These are phyloP conservation scores for Hirundichthys speculiger DNA, from an alignment of 2,113 vertebrate species.

Conservation along the genomic window DNA sequence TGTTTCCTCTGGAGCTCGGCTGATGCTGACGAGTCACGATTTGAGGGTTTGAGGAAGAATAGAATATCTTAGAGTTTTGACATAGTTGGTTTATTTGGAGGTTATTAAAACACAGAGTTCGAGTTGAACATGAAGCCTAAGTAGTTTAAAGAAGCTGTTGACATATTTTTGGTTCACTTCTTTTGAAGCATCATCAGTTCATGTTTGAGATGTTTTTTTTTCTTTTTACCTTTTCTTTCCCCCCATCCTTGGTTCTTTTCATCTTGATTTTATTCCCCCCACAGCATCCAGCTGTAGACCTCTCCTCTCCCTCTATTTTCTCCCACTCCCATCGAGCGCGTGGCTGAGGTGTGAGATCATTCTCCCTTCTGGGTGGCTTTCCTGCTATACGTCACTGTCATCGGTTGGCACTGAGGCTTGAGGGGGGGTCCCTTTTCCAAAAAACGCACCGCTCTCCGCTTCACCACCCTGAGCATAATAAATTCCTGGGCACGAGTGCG, in stretches of 20 bases:
- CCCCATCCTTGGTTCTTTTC: conserved; percentile 48
- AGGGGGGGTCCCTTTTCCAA: conserved; percentile 72
- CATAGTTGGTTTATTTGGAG: no score
- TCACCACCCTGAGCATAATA: conserved; percentile 69
- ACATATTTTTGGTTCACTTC: background rate
- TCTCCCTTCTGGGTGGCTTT: conserved; percentile 84
- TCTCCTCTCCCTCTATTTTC: conserved; percentile 34
- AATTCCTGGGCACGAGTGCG: conserved; percentile 72
- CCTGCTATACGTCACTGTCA: conserved; percentile 83
- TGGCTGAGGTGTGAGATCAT: conserved; percentile 82
- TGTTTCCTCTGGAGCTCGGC: no score
- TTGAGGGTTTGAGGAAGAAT: no score
- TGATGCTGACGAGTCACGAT: no score
- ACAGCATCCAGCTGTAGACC: conserved; percentile 62
- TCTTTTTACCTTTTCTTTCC: conserved; percentile 21
- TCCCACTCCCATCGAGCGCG: conserved; percentile 64
- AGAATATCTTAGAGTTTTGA: no score
- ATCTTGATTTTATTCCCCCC: conserved; percentile 65
- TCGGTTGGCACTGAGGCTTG: conserved; percentile 75
- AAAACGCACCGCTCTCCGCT: conserved; percentile 61
- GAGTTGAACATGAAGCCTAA: no score
- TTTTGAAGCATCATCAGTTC: conserved; percentile 4
- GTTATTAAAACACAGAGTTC: no score
- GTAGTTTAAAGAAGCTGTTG: no score
- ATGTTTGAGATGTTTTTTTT: conserved; percentile 26